phyloP scores from a whole-genome alignment of 2,797 vertebrate species.

The Oryzias sinensis region DNA sequence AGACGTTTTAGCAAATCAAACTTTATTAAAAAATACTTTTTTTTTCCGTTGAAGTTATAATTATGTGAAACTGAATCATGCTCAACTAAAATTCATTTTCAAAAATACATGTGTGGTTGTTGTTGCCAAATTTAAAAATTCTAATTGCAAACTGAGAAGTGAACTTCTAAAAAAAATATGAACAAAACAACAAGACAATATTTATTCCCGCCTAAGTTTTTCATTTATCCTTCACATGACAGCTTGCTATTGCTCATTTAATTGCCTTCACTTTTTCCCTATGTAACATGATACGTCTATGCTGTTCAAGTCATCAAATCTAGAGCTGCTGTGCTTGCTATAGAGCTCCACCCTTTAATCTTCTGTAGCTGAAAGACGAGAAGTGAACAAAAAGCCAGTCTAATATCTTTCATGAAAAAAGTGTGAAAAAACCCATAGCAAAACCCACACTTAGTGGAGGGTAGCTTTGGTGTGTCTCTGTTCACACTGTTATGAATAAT shows the following conservation, averaged over 20 bases:
- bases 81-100: conserved; percentile 38
- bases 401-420: conserved; percentile 58
- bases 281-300: conserved; percentile 56
- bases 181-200: conserved; percentile 9
- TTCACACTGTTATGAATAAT: conserved; percentile 70
- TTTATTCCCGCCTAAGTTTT: neutral
- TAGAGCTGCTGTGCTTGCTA: conserved; percentile 44
- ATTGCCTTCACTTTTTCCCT: conserved; percentile 43
- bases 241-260: conserved; percentile 37
- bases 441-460: conserved; percentile 54
- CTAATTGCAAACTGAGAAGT: no score
- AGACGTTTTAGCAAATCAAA: conserved; percentile 55
- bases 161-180: neutral
- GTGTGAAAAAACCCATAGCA: conserved; percentile 33
- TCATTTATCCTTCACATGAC: conserved; percentile 50
- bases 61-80: conserved; percentile 40
- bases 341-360: conserved; percentile 48
- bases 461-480: conserved; percentile 58
- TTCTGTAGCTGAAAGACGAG: conserved; percentile 51
- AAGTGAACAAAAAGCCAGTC: conserved; percentile 54
- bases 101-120: neutral
- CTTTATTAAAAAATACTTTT: conserved; percentile 56
- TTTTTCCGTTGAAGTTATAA: conserved; percentile 42
- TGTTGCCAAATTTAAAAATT: neutral
- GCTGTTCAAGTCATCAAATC: conserved; percentile 49